phyloP scores from a whole-genome alignment of 1,140 invertebrate genomes.

The Argopecten irradians region DNA sequence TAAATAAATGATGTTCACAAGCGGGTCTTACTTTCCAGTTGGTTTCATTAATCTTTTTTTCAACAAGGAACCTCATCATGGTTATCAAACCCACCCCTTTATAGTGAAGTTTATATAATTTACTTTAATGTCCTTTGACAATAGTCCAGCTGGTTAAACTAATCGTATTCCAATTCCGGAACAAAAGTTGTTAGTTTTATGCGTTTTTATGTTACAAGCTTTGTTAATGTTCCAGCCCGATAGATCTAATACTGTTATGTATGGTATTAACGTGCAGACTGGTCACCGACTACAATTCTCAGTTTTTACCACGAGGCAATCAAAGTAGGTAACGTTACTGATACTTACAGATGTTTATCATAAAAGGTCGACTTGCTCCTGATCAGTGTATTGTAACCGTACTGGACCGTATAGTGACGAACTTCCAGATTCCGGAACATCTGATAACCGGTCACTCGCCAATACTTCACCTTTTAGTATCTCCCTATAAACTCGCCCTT shows the following conservation, averaged over 20 bases:
- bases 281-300: neutral
- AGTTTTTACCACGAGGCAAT: neutral
- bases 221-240: neutral
- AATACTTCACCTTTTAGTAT: neutral
- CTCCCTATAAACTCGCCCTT: neutral
- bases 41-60: conserved; percentile 16
- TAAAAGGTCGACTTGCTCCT: conserved; percentile 13
- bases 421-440: neutral
- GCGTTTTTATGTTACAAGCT: neutral
- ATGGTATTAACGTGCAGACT: neutral
- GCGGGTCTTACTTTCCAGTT: conserved; percentile 1
- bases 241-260: neutral
- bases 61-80: neutral
- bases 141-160: neutral
- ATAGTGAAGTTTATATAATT: neutral
- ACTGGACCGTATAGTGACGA: neutral
- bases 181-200: conserved; percentile 3
- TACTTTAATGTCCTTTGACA: neutral
- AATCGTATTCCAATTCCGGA: neutral
- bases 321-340: conserved; percentile 2
- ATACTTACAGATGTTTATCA: neutral
- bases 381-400: neutral
- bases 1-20: conserved; percentile 16
- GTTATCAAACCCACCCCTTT: neutral
- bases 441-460: conserved; percentile 7